Evolutionary conservation across 1,140 invertebrate species (phyloP).

Genomic region (Lineus longissimus): DNA sequence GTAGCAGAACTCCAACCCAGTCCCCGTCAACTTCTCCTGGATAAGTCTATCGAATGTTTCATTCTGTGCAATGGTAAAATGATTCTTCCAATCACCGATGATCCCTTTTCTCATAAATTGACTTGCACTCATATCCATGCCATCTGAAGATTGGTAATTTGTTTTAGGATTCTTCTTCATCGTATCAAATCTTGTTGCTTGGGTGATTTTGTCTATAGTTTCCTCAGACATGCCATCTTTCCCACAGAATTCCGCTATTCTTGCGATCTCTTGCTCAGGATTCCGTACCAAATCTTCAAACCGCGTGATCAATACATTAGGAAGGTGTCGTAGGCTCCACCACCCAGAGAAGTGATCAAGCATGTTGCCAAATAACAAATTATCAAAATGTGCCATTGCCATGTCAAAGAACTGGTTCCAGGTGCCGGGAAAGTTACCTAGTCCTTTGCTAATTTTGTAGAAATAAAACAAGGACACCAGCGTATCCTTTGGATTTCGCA

Average conservation of each 20-base stretch:
- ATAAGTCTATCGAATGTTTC: conserved; percentile 11
- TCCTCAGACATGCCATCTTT: neutral
- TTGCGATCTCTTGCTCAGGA: neutral
- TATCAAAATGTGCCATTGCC: neutral
- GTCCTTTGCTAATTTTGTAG: neutral
- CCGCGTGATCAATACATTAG: neutral
- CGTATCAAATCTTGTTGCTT: neutral
- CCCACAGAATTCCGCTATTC: neutral
- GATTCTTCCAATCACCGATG: conserved; percentile 12
- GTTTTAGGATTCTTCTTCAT: neutral
- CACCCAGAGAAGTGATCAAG: neutral
- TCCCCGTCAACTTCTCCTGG: neutral
- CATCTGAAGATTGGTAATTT: neutral
- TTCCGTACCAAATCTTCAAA: neutral
- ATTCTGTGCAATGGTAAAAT: conserved; percentile 9
- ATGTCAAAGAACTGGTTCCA: neutral
- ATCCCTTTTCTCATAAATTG: neutral
- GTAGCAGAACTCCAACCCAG: too few relatives aligned
- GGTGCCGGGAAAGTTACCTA: neutral
- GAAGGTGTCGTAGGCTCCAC: neutral
- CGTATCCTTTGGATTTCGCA: conserved; percentile 4
- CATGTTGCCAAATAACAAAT: neutral
- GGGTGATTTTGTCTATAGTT: neutral
- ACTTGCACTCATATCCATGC: too few relatives aligned
- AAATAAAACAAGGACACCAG: neutral